Percentiles rank a stretch among this genome's conserved stretches.
These are phyloP conservation scores for Cryptoprocta ferox DNA, from an alignment of 2,797 vertebrate species.

Conservation along the genomic window DNA sequence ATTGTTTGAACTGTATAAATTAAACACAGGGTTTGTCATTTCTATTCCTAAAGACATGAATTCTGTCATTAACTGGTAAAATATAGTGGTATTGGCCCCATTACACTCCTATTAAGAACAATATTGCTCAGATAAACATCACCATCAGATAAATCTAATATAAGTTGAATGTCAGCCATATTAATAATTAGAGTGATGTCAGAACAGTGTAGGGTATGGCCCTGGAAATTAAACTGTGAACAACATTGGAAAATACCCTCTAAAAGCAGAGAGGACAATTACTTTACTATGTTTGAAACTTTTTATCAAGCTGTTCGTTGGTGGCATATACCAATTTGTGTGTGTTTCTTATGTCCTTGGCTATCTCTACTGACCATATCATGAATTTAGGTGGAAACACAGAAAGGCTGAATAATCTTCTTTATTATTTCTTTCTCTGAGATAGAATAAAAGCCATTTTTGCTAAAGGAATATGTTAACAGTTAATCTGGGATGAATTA, in stretches of 20 bases:
- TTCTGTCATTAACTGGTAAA: not conserved
- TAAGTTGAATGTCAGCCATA: not conserved
- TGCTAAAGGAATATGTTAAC: not conserved
- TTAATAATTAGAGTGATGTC: not conserved
- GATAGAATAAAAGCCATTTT: not conserved
- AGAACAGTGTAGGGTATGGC: no score
- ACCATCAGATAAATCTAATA: not conserved
- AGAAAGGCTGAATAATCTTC: not conserved
- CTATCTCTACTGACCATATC: not conserved
- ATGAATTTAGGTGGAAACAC: not conserved
- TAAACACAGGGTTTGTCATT: not conserved
- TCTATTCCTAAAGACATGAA: not conserved
- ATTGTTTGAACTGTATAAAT: not conserved
- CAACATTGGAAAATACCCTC: fast-evolving
- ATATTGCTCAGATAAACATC: not conserved
- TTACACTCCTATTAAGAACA: not conserved
- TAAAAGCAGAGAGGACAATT: not conserved
- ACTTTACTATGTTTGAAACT: not conserved
- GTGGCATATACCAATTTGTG: not conserved
- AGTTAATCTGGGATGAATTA: not conserved
- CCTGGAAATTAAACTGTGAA: not conserved
- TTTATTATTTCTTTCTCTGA: not conserved
- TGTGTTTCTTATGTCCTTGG: not conserved
- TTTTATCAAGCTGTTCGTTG: not conserved
- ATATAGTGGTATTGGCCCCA: not conserved